A percentile compares a stretch with the other conserved stretches of the same genome.
These are phyloP conservation scores for Uromys caudimaculatus DNA, from an alignment of 2,797 vertebrate genomes.

Conservation along the genomic window DNA sequence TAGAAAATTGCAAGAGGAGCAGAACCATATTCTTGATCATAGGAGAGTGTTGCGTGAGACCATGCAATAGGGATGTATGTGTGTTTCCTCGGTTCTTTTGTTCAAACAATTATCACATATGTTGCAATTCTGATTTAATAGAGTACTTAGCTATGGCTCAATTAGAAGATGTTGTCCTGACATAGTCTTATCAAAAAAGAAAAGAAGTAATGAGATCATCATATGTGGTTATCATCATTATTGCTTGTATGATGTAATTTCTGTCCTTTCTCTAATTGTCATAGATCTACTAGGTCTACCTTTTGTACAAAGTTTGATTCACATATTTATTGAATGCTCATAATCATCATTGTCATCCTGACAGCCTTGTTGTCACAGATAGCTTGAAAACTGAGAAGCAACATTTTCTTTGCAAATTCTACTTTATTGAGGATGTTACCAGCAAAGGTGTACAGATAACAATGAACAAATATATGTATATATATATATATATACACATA, in stretches of 20 bases:
- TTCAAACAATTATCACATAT: not conserved
- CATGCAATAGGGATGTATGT: not conserved
- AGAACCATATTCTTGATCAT: not conserved
- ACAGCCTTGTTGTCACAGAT: not conserved
- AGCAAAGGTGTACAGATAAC: not conserved
- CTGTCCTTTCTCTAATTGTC: not conserved
- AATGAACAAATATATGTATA: not conserved
- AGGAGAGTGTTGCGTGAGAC: not conserved
- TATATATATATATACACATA: too few species aligned
- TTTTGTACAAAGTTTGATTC: not conserved
- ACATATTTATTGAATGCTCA: not conserved
- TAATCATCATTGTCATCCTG: not conserved
- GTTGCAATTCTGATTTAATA: not conserved
- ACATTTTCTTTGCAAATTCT: not conserved
- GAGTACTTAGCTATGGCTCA: not conserved
- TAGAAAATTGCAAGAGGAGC: not conserved
- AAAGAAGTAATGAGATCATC: accelerated
- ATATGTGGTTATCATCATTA: not conserved
- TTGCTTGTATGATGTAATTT: not conserved
- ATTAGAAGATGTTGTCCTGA: not conserved
- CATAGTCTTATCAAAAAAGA: not conserved
- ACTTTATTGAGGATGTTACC: not conserved
- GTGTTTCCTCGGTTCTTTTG: not conserved
- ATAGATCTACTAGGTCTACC: not conserved
- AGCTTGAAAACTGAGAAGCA: not conserved